Base-by-base conservation (phyloP, 2,888 invertebrate species). In the Lepidocyrtinus sp. region DNA sequence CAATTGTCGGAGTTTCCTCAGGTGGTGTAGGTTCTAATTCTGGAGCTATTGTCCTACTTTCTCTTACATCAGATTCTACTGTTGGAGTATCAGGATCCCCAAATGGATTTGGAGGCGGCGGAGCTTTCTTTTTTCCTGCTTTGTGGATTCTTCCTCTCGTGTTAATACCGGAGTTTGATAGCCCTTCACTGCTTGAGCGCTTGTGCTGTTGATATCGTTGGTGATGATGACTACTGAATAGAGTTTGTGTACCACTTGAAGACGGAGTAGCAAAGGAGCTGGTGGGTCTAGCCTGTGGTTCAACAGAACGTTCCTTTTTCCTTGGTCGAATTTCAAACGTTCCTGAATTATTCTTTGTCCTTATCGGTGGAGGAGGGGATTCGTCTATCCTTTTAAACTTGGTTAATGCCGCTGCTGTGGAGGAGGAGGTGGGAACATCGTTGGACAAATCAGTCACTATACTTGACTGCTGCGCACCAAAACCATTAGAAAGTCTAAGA, bases 21-120 rank as follows among this genome's bases (percentile, higher is more conserved):
- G 19, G n/a, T n/a, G n/a, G n/a, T n/a, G n/a, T n/a, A n/a, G n/a
- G n/a, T n/a, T n/a, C n/a, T n/a, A n/a, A n/a, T n/a, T n/a, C n/a
- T 36, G 36, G 5, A 36, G 36, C 19, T 21, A 17, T 36, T 17
- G 7, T 19, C 7, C 19, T 68, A 55, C 27, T 65, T 24, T 45
- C 19, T 72, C 26, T 2, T 26, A 59, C 19, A 22, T 27, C 22
- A n/a, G n/a, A n/a, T n/a, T n/a, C n/a, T n/a, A n/a, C n/a, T 55
- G 25, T 59, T n/a, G 75, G 76, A 12, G 46, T 79, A 46, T 84
- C 84, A 12, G 83, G 82, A 17, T 85, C 84, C 61, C 82, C 85
- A 50, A 85, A 84, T n/a, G 85, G 84, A 79, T 85, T 85, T n/a
- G 86, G 86, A 5, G 86, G 86, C 15, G 81, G 65, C 24, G 86